Evolutionary conservation across 2,888 invertebrate genomes (phyloP).

Genomic region (Apomyelois bistriatella): DNA sequence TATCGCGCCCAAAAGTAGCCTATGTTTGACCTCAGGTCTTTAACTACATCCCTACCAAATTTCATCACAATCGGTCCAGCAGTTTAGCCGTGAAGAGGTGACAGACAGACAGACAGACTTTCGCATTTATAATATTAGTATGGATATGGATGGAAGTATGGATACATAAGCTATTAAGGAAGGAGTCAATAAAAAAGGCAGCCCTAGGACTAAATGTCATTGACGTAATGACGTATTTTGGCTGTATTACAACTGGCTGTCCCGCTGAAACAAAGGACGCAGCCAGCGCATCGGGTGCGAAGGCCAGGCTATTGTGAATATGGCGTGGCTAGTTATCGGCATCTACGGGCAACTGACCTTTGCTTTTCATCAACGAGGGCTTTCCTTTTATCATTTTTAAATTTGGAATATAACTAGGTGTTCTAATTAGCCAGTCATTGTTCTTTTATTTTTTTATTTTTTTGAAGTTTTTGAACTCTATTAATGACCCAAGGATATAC

Average conservation of each 20-base stretch:
- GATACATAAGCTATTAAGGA: neutral
- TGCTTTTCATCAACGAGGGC: conserved; percentile 20
- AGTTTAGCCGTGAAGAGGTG: no score
- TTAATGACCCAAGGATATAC: neutral
- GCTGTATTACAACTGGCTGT: conserved; percentile 18
- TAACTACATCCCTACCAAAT: no score
- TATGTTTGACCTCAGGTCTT: no score
- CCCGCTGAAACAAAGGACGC: conserved; percentile 64
- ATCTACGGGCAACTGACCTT: conserved; percentile 66
- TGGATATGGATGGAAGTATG: no score
- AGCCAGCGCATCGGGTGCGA: conserved; percentile 65
- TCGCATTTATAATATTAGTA: no score
- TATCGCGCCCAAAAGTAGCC: no score
- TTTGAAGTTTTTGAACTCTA: neutral
- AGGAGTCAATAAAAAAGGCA: neutral
- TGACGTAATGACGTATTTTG: conserved; percentile 61
- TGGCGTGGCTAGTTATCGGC: conserved; percentile 26
- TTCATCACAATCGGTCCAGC: no score
- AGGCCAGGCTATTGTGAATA: conserved; percentile 64
- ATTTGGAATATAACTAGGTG: neutral
- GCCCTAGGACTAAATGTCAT: conserved; percentile 41
- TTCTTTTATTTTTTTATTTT: neutral
- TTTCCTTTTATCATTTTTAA: conserved; percentile 18
- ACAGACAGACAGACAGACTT: no score
- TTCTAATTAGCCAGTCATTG: neutral